phyloP scores from a whole-genome alignment of 1,140 invertebrate species.

The Lethrus apterus region DNA sequence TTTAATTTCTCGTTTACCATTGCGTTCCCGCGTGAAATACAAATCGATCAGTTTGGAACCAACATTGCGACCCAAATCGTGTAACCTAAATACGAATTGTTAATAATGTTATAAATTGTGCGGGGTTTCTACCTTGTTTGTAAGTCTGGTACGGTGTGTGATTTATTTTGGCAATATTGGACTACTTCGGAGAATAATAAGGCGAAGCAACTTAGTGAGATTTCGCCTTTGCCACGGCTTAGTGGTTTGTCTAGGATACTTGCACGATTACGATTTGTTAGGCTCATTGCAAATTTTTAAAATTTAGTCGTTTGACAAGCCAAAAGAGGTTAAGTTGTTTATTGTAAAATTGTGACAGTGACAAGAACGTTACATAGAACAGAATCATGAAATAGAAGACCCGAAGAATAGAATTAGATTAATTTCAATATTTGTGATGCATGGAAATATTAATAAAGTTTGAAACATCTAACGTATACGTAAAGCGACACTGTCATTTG shows the following conservation, averaged over 20 bases:
- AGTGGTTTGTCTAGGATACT: constrained; percentile 88
- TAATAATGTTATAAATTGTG: not conserved
- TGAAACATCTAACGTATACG: too few relatives aligned
- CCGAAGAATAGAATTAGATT: too few relatives aligned
- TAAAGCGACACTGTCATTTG: too few relatives aligned
- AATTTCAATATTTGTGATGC: too few relatives aligned
- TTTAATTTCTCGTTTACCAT: constrained; percentile 93
- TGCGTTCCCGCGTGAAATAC: constrained; percentile 86
- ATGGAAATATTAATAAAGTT: too few relatives aligned
- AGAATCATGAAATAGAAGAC: too few relatives aligned
- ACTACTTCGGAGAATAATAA: constrained; percentile 96
- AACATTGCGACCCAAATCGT: constrained; percentile 91
- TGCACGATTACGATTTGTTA: constrained; percentile 52
- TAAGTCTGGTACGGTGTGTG: constrained; percentile 89
- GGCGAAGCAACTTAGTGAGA: constrained; percentile 89
- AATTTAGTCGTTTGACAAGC: too few relatives aligned
- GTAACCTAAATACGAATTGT: constrained; percentile 56
- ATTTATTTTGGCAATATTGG: constrained; percentile 95
- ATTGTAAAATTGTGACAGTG: too few relatives aligned
- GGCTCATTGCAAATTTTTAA: constrained; percentile 37
- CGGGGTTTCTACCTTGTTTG: constrained; percentile 72
- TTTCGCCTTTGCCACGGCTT: constrained; percentile 86
- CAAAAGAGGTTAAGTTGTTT: not conserved
- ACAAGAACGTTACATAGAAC: too few relatives aligned
- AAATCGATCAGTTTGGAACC: constrained; percentile 89